Evolutionary conservation across 1,140 invertebrate species (phyloP).

Genomic region (Penaeus japonicus): DNA sequence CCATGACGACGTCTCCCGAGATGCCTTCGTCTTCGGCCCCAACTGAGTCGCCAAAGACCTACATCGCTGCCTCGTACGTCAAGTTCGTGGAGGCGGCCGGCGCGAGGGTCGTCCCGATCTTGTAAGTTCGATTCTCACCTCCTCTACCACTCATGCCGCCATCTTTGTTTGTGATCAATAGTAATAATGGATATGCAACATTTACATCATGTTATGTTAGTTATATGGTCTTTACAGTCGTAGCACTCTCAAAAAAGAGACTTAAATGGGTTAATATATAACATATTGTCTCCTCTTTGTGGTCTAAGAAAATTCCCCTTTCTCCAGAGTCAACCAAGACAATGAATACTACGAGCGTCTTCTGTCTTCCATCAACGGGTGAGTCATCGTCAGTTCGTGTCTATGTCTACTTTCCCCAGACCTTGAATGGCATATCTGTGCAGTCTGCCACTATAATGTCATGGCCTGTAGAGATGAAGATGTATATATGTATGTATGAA

Average conservation of each 20-base stretch:
- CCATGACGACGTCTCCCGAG: background rate
- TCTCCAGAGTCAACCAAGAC: background rate
- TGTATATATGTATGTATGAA: no score
- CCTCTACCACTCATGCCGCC: background rate
- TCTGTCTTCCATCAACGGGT: background rate
- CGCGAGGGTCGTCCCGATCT: slow-evolving; percentile 81
- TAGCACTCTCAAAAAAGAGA: no score
- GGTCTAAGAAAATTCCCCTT: background rate
- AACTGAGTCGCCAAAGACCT: slow-evolving; percentile 62
- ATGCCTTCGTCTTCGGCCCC: background rate
- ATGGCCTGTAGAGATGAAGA: no score
- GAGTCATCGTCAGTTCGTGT: background rate
- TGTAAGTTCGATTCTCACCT: slow-evolving; percentile 67
- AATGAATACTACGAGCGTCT: background rate
- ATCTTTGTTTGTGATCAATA: no score
- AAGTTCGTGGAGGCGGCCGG: slow-evolving; percentile 84
- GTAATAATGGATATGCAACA: no score
- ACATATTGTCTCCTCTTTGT: background rate
- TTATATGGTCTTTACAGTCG: no score
- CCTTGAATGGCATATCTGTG: no score
- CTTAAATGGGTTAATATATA: no score
- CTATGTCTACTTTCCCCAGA: no score
- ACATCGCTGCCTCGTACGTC: slow-evolving; percentile 84
- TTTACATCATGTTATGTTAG: no score
- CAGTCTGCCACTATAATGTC: no score